Evolutionary conservation across 2,888 invertebrate genomes (phyloP).

Genomic region (Escarpia spicata): DNA sequence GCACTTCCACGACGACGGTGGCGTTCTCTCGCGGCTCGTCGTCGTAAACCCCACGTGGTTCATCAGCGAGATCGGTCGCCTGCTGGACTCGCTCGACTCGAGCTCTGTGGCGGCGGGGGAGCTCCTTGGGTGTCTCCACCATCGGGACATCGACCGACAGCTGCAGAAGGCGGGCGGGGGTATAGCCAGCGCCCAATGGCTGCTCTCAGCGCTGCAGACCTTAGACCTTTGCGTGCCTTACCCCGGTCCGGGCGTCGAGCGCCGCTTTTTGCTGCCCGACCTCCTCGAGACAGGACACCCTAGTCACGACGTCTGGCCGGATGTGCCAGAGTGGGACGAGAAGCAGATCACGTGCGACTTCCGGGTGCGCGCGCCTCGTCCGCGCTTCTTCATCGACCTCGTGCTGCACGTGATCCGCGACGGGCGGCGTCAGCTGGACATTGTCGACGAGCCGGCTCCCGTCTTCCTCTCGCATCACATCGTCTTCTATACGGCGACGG

Average conservation of each 20-base stretch:
- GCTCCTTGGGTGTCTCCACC: slow-evolving; percentile 40
- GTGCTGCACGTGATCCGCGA: slow-evolving; percentile 41
- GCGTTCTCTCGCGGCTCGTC: slow-evolving; percentile 42
- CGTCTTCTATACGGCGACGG: slow-evolving; percentile 45
- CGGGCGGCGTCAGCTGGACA: slow-evolving; percentile 41
- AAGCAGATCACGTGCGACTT: slow-evolving; percentile 49
- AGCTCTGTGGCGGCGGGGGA: slow-evolving; percentile 32
- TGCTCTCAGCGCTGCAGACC: slow-evolving; percentile 43
- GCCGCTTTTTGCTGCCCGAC: slow-evolving; percentile 41
- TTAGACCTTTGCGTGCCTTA: slow-evolving; percentile 44
- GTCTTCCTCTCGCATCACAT: slow-evolving; percentile 47
- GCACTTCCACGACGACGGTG: slow-evolving; percentile 43
- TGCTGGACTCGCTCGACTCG: slow-evolving; percentile 40
- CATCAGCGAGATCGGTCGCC: slow-evolving; percentile 39
- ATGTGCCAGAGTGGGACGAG: slow-evolving; percentile 49
- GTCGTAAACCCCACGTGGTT: slow-evolving; percentile 48
- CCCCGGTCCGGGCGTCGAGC: slow-evolving; percentile 25
- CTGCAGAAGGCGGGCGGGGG: slow-evolving; percentile 38
- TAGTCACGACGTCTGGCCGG: slow-evolving; percentile 46
- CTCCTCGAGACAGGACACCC: slow-evolving; percentile 45
- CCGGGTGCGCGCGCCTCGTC: slow-evolving; percentile 38
- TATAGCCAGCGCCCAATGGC: slow-evolving; percentile 44
- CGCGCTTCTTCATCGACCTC: slow-evolving; percentile 44
- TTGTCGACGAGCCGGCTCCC: slow-evolving; percentile 45
- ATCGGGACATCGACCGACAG: slow-evolving; percentile 46